Evolutionary conservation across 2,797 vertebrate species (phyloP).

Genomic region (Harpagifer antarcticus): DNA sequence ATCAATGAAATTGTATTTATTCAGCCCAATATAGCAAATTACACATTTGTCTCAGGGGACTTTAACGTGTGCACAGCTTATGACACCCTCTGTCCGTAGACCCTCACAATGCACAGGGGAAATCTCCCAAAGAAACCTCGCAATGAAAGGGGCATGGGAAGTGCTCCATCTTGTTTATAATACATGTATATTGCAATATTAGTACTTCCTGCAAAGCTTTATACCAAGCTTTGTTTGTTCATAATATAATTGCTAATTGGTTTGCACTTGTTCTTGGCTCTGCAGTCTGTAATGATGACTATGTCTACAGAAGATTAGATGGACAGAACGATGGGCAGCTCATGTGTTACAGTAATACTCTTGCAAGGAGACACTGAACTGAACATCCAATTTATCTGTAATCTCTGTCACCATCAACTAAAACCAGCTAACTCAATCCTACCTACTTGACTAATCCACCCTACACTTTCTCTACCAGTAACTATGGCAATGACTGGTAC

Average conservation of each 20-base stretch:
- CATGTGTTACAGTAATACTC: conserved; percentile 25
- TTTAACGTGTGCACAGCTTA: too few species aligned
- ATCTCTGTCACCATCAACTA: conserved; percentile 43
- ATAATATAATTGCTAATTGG: too few species aligned
- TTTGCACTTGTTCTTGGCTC: too few species aligned
- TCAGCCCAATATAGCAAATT: too few species aligned
- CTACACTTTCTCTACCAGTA: conserved; percentile 31
- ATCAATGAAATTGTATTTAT: too few species aligned
- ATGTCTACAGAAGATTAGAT: conserved; percentile 24
- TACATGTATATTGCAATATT: background rate
- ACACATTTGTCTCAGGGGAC: too few species aligned
- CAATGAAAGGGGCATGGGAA: background rate
- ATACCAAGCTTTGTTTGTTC: background rate
- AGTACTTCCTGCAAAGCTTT: background rate
- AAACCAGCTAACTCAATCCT: conserved; percentile 60
- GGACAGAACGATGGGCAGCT: conserved; percentile 14
- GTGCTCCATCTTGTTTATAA: too few species aligned
- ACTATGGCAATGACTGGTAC: conserved; percentile 20
- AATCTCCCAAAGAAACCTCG: too few species aligned
- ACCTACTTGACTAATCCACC: conserved; percentile 54
- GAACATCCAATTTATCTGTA: conserved; percentile 40
- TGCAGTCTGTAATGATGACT: too few species aligned
- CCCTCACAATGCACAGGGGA: too few species aligned
- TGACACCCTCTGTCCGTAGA: too few species aligned
- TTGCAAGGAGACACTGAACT: conserved; percentile 13